Percentiles rank a stretch among this genome's conserved stretches.
Evolutionary conservation across 2,888 invertebrate species (phyloP).

Genomic region (Microctonus hyperodae): DNA sequence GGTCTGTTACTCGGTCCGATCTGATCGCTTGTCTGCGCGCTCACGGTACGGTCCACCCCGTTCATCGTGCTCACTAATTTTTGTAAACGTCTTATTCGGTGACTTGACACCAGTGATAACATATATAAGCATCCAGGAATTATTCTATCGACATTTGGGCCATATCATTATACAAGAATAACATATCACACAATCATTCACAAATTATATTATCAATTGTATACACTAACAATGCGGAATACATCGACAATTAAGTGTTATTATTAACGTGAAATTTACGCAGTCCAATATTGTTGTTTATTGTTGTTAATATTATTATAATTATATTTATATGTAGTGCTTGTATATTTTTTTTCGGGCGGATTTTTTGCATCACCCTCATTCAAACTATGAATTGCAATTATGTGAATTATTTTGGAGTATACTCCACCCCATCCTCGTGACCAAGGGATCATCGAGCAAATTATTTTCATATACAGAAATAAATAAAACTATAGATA

Average conservation of each 20-base stretch:
- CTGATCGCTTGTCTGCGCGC: slow-evolving; percentile 58
- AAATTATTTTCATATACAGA: not conserved
- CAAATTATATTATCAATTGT: not conserved
- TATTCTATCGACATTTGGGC: not conserved
- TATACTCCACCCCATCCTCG: not conserved
- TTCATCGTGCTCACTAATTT: slow-evolving; percentile 46
- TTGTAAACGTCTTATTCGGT: slow-evolving; percentile 3
- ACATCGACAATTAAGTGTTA: not conserved
- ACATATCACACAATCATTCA: not conserved
- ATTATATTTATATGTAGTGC: not conserved
- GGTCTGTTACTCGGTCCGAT: slow-evolving; percentile 54
- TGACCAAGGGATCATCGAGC: not conserved
- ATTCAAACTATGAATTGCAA: not conserved
- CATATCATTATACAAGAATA: not conserved
- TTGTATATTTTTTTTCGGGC: not conserved
- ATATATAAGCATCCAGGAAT: not conserved
- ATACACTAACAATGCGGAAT: not conserved
- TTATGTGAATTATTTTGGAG: not conserved
- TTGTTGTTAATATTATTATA: not conserved
- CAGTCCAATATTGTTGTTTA: not conserved
- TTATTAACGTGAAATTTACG: not conserved
- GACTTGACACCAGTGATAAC: not conserved
- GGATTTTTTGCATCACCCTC: too few species aligned
- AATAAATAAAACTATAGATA: not conserved
- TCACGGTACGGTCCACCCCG: slow-evolving; percentile 42